Percentiles rank a stretch among this genome's conserved stretches.
Conservation (phyloP, 2,113 vertebrate genomes). For the Pelvicachromis taeniatus region DNA sequence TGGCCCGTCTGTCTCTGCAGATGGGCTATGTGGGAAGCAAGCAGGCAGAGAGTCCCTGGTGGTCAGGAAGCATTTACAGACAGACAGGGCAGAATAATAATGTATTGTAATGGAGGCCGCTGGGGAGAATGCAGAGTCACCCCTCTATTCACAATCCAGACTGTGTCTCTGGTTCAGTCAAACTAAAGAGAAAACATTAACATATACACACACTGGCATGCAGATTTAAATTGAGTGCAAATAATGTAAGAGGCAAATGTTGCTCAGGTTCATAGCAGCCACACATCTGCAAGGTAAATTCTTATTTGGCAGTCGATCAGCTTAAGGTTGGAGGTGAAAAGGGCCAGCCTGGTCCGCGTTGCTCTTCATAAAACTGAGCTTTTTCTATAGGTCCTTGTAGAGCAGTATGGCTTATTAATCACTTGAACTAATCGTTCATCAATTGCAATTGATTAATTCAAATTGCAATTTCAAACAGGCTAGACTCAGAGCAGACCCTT, state of each 20-base stretch:
- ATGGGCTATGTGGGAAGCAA: constrained; percentile 53
- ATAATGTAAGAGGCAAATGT: not conserved
- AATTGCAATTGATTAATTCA: too few species aligned
- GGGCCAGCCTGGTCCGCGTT: not conserved
- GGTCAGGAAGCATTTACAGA: constrained; percentile 67
- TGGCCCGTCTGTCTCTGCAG: constrained; percentile 52
- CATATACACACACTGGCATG: not conserved
- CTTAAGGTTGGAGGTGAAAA: not conserved
- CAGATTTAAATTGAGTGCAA: not conserved
- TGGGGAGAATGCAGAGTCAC: constrained; percentile 36
- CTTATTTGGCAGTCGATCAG: not conserved
- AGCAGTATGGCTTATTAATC: not conserved
- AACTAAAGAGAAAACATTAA: not conserved
- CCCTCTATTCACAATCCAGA: constrained; percentile 20
- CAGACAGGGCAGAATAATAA: constrained; percentile 65
- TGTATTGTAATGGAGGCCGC: constrained; percentile 61
- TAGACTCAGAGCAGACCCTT: not conserved
- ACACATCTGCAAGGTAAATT: not conserved
- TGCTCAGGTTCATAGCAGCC: not conserved
- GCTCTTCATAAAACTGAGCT: not conserved
- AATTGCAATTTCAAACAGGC: not conserved
- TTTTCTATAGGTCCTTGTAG: not conserved
- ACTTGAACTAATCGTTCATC: not conserved
- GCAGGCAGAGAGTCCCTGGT: constrained; percentile 56
- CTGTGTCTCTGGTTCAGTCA: constrained; percentile 14